phyloP scores from a whole-genome alignment of 37 sponge, comb jelly and placozoan species.

The Sycon ciliatum region DNA sequence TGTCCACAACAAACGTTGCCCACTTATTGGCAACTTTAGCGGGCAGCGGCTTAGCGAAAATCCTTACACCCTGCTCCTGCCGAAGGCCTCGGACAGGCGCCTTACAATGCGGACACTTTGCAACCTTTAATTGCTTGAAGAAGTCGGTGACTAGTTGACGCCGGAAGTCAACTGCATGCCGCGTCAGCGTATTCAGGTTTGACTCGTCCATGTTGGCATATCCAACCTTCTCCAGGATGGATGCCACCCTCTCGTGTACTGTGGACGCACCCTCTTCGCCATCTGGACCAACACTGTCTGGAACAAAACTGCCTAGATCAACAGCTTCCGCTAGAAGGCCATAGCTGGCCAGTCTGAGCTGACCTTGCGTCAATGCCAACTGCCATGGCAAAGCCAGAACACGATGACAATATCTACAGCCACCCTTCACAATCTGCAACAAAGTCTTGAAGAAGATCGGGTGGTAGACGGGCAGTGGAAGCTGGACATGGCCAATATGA shows the following conservation, averaged over 20 bases:
- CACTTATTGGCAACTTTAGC: conserved; percentile 43
- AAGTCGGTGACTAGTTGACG: conserved; percentile 35
- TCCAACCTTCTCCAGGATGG: background rate
- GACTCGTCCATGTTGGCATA: background rate
- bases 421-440: conserved; percentile 37
- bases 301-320: conserved; percentile 49
- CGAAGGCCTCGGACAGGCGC: conserved; percentile 59
- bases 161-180: conserved; percentile 40
- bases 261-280: background rate
- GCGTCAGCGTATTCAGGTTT: conserved; percentile 35
- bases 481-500: conserved; percentile 86
- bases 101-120: conserved; percentile 60
- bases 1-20: too few species aligned
- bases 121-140: conserved; percentile 11
- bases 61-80: conserved; percentile 45
- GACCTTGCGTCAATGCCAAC: conserved; percentile 40
- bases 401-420: conserved; percentile 62
- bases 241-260: background rate
- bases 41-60: conserved; percentile 54
- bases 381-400: conserved; percentile 34
- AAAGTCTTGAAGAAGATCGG: conserved; percentile 64
- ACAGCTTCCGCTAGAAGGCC: conserved; percentile 55
- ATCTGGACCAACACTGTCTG: background rate
- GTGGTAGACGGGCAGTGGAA: conserved; percentile 85
- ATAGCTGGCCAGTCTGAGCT: conserved; percentile 34